Base-by-base conservation (phyloP, 2,113 vertebrate species). In the Bujurquina vittata region DNA sequence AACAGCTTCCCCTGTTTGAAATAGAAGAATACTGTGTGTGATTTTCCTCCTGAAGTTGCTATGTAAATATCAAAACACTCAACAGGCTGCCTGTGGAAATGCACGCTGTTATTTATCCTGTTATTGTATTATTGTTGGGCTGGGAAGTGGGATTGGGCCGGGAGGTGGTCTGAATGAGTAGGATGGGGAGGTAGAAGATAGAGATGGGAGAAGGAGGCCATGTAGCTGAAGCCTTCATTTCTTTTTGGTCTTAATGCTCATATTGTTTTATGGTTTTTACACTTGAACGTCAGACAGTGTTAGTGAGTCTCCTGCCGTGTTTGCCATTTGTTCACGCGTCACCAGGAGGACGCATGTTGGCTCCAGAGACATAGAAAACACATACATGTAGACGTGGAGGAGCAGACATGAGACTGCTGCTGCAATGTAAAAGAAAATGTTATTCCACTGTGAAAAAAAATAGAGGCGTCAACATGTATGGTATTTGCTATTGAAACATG, bases 201-300 rank as follows among this genome's bases (percentile, higher is more conserved):
- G 61, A 2, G 22, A 49, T 17, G 46, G 46, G 76, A 10, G 14
- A 35, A 33, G 7, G 72, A 10, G 65, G 72, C 11, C 2, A n/a
- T 22, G 79, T 57, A 83, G 14, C 74, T 73, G 75, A 76, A 80
- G 75, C 17, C 20, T 26, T 78, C 60, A 20, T 20, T 69, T 84
- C 62, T 79, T 81, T 85, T 84, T 67, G 67, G 22, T 85, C 72
- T 84, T 55, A 84, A 93, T 80, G 81, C 23, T 75, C 6, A 4
- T 72, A 73, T 72, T 85, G 81, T 85, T 90, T 91, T 65, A 75
- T 62, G 18, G 54, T 29, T 88, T 94, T 94, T 55, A 63, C 92
- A 93, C 84, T 61, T 33, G 79, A 59, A 80, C 87, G 92, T 84
- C 88, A 82, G 86, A 87, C 88, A 49, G 81, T 26, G 72, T 86